Percentiles rank a stretch among this genome's conserved stretches.
phyloP scores from a whole-genome alignment of 2,888 invertebrate genomes.

The Hartigia nigra region DNA sequence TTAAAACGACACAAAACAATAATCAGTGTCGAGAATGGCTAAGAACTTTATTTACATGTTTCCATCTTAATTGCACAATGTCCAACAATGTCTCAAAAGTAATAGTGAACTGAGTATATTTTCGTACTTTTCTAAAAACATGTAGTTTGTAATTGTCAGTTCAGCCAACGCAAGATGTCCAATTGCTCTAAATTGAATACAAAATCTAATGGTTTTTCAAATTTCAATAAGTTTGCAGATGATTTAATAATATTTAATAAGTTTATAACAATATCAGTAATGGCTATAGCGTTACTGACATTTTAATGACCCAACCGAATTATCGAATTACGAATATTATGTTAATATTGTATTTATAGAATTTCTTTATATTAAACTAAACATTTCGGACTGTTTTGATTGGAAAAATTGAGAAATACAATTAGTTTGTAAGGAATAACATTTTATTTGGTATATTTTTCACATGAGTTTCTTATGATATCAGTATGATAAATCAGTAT shows the following conservation, averaged over 20 bases:
- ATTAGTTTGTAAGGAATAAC: neutral
- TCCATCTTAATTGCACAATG: slow-evolving; percentile 18
- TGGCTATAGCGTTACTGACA: neutral
- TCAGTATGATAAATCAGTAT: neutral
- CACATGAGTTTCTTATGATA: neutral
- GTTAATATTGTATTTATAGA: neutral
- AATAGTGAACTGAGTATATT: too few species aligned
- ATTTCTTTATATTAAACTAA: neutral
- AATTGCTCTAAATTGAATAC: too few species aligned
- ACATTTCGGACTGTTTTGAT: neutral
- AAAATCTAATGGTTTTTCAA: neutral
- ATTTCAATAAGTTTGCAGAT: neutral
- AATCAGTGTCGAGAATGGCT: neutral
- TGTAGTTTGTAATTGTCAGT: too few species aligned
- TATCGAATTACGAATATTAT: neutral
- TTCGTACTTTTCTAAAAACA: too few species aligned
- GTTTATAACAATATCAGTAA: neutral
- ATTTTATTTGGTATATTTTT: neutral
- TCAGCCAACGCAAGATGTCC: too few species aligned
- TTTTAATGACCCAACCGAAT: neutral
- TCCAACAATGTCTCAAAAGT: neutral
- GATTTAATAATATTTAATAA: neutral
- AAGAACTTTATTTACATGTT: slow-evolving; percentile 35
- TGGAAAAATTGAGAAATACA: neutral
- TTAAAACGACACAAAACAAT: neutral